These are phyloP conservation scores for Morpho achilles DNA, from an alignment of 2,888 invertebrate genomes.

Conservation along the genomic window DNA sequence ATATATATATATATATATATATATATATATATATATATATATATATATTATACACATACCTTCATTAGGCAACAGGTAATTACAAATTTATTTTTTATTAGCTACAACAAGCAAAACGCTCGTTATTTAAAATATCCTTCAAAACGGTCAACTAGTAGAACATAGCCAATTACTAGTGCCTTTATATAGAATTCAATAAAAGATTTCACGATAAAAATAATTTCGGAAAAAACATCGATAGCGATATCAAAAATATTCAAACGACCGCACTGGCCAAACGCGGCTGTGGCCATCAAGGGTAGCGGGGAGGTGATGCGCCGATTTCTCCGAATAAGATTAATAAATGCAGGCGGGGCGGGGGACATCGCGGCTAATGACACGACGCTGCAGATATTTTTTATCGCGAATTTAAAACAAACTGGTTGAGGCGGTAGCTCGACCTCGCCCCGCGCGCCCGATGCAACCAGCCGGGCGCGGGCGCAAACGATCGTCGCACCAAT, in stretches of 20 bases:
- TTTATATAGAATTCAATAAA: too few species aligned
- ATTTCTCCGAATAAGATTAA: conserved; percentile 75
- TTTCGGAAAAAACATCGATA: conserved; percentile 13
- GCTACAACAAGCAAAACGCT: too few species aligned
- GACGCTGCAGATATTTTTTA: conserved; percentile 71
- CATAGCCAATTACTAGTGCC: too few species aligned
- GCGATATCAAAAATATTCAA: conserved; percentile 14
- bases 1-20: too few species aligned
- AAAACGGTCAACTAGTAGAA: too few species aligned
- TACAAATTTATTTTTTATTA: too few species aligned
- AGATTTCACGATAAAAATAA: too few species aligned
- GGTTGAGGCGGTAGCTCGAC: conserved; percentile 47
- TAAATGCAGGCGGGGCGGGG: conserved; percentile 60
- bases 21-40: too few species aligned
- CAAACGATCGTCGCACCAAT: conserved; percentile 37
- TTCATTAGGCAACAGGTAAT: too few species aligned
- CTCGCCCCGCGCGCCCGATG: conserved; percentile 29
- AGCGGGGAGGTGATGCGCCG: conserved; percentile 56
- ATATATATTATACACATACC: too few species aligned
- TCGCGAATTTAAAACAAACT: conserved; percentile 73
- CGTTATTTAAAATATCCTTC: too few species aligned
- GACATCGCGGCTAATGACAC: conserved; percentile 68
- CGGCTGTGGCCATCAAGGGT: conserved; percentile 22
- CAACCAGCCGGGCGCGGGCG: conserved; percentile 43
- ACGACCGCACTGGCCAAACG: conserved; percentile 18